Conservation (phyloP, 2,888 invertebrate species). For the Nycteola revayana region DNA sequence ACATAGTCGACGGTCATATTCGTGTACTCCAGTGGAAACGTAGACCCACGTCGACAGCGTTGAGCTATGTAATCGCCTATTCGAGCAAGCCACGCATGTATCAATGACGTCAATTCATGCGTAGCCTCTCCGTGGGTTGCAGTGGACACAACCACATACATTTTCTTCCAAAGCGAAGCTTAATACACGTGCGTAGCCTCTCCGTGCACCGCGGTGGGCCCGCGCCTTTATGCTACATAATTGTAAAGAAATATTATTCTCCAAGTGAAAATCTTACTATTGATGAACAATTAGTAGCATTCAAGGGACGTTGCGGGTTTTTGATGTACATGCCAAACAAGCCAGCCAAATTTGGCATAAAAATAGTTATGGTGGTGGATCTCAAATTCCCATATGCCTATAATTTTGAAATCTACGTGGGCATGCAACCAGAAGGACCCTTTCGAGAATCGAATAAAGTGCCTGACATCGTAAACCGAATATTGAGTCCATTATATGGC, state of each 20-base stretch:
- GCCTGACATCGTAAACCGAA: conserved; percentile 6
- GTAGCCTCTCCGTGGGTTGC: conserved; percentile 9
- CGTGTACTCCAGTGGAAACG: conserved; percentile 3
- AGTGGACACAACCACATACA: conserved; percentile 10
- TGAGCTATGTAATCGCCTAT: conserved; percentile 7
- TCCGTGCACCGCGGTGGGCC: conserved; percentile 4
- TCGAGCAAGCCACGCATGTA: conserved; percentile 4
- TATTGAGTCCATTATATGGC: conserved; percentile 1
- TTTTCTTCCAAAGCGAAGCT: conserved; percentile 8
- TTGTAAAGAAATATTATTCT: not conserved
- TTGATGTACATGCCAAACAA: not conserved
- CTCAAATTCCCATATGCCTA: too few relatives aligned
- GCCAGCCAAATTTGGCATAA: too few relatives aligned
- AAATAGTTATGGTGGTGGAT: too few relatives aligned
- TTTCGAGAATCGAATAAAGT: conserved; percentile 7
- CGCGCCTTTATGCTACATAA: not conserved
- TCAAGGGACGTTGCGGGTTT: not conserved
- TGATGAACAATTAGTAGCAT: not conserved
- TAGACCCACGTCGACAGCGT: conserved; percentile 3
- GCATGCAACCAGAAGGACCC: conserved; percentile 4
- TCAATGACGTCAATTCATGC: conserved; percentile 5
- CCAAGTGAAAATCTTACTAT: conserved; percentile 1
- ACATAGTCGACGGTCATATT: conserved; percentile 1
- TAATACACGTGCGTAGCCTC: conserved; percentile 6
- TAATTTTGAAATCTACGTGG: not conserved